Percentiles rank a stretch among this genome's conserved stretches.
phyloP scores from a whole-genome alignment of 2,888 invertebrate genomes.

The Thereva unica region DNA sequence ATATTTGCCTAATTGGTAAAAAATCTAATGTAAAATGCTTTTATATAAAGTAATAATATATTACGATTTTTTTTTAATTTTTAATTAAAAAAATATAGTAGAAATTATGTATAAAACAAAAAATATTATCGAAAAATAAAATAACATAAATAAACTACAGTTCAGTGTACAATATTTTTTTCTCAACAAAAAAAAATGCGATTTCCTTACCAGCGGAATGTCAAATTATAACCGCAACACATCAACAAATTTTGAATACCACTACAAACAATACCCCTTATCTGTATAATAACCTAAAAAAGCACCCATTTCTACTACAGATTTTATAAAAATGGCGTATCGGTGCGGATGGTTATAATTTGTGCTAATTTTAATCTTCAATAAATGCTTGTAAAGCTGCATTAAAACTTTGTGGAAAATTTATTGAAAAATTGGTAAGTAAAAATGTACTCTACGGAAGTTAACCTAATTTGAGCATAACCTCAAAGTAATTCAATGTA shows the following conservation, averaged over 20 bases:
- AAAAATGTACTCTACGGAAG: constrained; percentile 1
- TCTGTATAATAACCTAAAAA: background rate
- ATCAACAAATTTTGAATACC: background rate
- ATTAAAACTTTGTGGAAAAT: constrained; percentile 5
- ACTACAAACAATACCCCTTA: background rate
- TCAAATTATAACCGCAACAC: constrained; percentile 18
- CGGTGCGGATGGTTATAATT: constrained; percentile 27
- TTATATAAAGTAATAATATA: background rate
- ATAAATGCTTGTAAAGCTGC: constrained; percentile 8
- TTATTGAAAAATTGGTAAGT: constrained; percentile 35
- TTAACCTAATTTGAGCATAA: constrained; percentile 42
- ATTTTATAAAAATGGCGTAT: constrained; percentile 39
- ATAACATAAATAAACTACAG: constrained; percentile 21
- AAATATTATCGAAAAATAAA: constrained; percentile 14
- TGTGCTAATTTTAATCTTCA: constrained; percentile 20
- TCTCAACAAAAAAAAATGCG: background rate
- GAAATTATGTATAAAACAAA: background rate
- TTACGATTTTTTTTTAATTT: background rate
- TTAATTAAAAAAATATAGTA: background rate
- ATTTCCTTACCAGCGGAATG: background rate
- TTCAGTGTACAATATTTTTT: constrained; percentile 22
- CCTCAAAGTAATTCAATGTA: constrained; percentile 38
- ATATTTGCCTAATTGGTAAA: background rate
- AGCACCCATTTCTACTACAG: constrained; percentile 5
- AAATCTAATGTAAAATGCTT: background rate